Evolutionary conservation across 2,113 vertebrate genomes (phyloP).

Genomic region (Gallinago media): DNA sequence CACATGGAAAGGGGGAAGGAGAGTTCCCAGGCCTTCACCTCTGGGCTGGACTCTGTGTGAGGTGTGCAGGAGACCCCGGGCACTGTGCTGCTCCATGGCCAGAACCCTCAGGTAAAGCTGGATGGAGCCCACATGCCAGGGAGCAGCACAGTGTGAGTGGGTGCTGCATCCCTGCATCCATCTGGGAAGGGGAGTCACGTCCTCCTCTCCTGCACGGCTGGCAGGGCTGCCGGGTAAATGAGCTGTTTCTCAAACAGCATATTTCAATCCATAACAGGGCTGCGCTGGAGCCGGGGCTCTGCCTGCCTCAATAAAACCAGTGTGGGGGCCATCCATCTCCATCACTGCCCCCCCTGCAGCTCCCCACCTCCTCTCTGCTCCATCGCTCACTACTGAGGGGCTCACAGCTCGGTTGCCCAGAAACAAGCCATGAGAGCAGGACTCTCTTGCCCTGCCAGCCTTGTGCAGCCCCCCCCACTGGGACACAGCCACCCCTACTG

Average conservation of each 20-base stretch:
- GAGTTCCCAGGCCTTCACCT: too few species aligned
- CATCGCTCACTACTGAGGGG: neutral
- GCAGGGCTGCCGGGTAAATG: neutral
- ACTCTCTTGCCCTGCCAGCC: too few species aligned
- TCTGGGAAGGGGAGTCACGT: neutral
- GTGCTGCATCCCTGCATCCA: rapidly evolving
- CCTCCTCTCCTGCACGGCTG: neutral
- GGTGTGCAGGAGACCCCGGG: too few species aligned
- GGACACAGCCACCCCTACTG: too few species aligned
- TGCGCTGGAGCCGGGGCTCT: neutral
- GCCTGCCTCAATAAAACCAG: neutral
- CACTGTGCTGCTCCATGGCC: too few species aligned
- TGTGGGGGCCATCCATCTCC: neutral
- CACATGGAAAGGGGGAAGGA: too few species aligned
- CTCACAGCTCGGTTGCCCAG: rapidly evolving
- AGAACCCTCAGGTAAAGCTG: neutral
- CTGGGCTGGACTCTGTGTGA: too few species aligned
- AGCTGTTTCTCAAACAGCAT: neutral
- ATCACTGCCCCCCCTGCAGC: neutral
- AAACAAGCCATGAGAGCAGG: neutral
- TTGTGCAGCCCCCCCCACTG: too few species aligned
- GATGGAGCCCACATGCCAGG: neutral
- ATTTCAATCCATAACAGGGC: neutral
- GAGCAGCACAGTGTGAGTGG: rapidly evolving
- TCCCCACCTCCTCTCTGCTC: neutral